Evolutionary conservation across 2,113 vertebrate species (phyloP), one percentile per base, ranked within the genome.

Genomic region (Desmodus rotundus): DNA sequence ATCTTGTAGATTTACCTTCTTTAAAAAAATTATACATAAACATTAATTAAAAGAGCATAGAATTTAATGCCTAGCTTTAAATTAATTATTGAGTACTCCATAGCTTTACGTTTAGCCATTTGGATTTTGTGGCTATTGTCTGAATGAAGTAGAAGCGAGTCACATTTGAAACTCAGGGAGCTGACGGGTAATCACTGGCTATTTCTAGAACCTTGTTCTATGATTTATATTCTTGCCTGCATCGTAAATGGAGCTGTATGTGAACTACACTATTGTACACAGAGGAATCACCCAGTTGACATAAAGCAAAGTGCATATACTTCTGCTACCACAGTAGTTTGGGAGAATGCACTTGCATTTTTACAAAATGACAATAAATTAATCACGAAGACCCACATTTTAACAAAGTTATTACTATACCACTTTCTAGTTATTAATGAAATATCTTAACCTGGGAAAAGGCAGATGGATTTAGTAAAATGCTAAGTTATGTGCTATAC

Each of bases 161-260:
- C 0, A 22, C 61, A 78, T n/a, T 58, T 85, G 47, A 92, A 92
- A 61, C 70, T 81, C 26, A 52, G 63, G 36, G 31, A 95, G 15
- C 94, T 43, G 33, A 91, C 52, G 85, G 81, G 95, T 82, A 96
- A 90, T 93, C 81, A 73, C 31, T 9, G 36, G 41, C 31, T 96
- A 93, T 96, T 94, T 97, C 97, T 96, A 95, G 96, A 91, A 90
- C 16, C 26, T 81, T 96, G 36, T 52, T 87, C 58, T 92, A 31
- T 96, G 76, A 96, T 90, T 95, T 96, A 90, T 92, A 84, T 90
- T 87, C 47, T 68, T 89, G 89, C 76, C 92, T 95, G 36, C 72
- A 86, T 95, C 52, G 31, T 76, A 90, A 94, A 93, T 94, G 92
- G 82, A 96, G 77, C 52, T 91, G 26, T 85, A 74, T 83, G 90